Evolutionary conservation across 2,113 vertebrate genomes (phyloP).

Genomic region (Burhinus oedicnemus): DNA sequence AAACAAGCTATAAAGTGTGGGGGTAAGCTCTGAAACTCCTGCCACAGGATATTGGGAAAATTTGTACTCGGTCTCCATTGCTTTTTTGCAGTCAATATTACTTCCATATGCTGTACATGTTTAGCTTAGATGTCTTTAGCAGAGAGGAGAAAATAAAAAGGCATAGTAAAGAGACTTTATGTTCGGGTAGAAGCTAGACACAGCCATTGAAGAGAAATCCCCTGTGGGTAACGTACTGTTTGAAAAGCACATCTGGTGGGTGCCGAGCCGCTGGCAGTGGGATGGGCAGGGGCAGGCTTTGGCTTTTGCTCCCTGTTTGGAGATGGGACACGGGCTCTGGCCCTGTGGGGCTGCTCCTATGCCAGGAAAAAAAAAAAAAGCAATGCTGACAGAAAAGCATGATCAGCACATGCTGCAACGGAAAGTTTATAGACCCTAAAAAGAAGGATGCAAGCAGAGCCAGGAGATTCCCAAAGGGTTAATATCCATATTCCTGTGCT

Average conservation of each 20-base stretch:
- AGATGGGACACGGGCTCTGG: too few relatives aligned
- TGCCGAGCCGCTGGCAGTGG: neutral
- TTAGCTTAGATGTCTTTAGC: neutral
- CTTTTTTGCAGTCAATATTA: neutral
- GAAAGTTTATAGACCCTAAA: neutral
- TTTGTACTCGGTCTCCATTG: neutral
- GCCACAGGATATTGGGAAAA: neutral
- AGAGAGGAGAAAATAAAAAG: neutral
- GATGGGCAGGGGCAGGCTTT: neutral
- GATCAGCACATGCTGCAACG: accelerated
- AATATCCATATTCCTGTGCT: neutral
- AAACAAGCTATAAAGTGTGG: neutral
- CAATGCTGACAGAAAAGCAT: neutral
- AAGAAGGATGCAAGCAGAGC: neutral
- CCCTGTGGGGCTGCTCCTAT: neutral
- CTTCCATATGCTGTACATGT: neutral
- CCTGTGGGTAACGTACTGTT: accelerated
- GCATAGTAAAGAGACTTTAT: neutral
- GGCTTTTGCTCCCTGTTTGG: neutral
- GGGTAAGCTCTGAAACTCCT: neutral
- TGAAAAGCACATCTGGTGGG: accelerated
- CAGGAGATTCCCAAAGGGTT: neutral
- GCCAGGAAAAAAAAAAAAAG: neutral
- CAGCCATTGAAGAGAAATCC: neutral
- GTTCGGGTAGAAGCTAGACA: neutral